Percentiles rank a stretch among this genome's conserved stretches.
Conservation (phyloP, 2,888 invertebrate species). For the Eilema depressum region DNA sequence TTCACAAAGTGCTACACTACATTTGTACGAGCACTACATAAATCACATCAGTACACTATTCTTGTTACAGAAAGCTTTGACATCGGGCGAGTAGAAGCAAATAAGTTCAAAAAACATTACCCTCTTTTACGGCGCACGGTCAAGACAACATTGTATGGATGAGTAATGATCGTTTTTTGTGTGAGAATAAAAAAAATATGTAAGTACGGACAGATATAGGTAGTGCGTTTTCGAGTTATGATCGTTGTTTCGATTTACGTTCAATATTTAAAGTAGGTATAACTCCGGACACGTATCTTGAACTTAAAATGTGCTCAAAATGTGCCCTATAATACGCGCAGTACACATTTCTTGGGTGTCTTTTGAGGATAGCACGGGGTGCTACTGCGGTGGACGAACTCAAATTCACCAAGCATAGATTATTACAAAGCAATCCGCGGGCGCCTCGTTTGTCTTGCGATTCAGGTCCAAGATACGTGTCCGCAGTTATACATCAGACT, state of each 20-base stretch:
- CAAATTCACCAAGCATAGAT: too few species aligned
- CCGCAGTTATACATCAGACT: too few species aligned
- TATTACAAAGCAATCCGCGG: too few species aligned
- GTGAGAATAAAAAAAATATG: neutral
- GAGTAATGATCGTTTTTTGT: constrained; percentile 35
- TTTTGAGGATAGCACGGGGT: too few species aligned
- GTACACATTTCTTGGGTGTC: too few species aligned
- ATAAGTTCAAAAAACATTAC: constrained; percentile 44
- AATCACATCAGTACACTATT: constrained; percentile 20
- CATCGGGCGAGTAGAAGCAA: constrained; percentile 39
- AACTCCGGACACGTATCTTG: too few species aligned
- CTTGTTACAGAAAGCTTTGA: constrained; percentile 37
- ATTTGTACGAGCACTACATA: constrained; percentile 6
- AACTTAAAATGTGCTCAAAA: too few species aligned
- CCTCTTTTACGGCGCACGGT: constrained; percentile 25
- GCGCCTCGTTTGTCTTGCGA: too few species aligned
- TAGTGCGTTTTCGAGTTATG: neutral
- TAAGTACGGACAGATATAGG: neutral
- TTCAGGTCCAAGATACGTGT: too few species aligned
- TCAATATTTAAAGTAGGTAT: neutral
- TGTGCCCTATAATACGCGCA: too few species aligned
- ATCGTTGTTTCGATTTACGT: neutral
- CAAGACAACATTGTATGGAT: constrained; percentile 37
- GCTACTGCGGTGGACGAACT: too few species aligned
- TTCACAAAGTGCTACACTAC: neutral